Evolutionary conservation across 2,797 vertebrate species (phyloP), one percentile per base, ranked within the genome.

Genomic region (Alcedo atthis): DNA sequence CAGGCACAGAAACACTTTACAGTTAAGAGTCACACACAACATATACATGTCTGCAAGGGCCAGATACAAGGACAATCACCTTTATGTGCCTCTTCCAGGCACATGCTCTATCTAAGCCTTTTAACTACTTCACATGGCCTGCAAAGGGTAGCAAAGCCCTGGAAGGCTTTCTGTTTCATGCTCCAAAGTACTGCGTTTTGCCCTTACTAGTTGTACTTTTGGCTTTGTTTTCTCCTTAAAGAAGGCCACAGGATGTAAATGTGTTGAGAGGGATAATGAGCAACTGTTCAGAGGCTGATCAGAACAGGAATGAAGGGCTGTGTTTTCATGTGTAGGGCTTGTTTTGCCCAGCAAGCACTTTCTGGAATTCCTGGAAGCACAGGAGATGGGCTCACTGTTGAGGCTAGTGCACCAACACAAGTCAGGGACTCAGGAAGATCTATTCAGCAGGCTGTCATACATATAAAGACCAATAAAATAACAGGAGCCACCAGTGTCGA

Each of bases 361-460:
- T 61, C 49, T 48, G 42, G 48, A 86, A 80, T 53, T 93, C 84
- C 71, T 70, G 49, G 62, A 87, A 73, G 37, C 58, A 83, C 30
- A 55, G 77, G 42, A 89, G 77, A 71, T 26, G 74, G 53, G 48
- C 32, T 70, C 59, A 61, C 20, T 45, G 18, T 51, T 84, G 6
- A 76, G 28, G 9, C 43, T 58, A 57, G 45, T 8, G 49, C 15
- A 49, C 8, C 26, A 75, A 79, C 58, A 84, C 6, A 40, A 57
- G 13, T 63, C 15, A 92, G 58, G 35, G 33, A 49, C 49, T n/a
- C 12, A 3, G 43, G 67, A 76, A 70, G 28, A 61, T 49, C 74
- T 67, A 45, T 55, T 42, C 46, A 89, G 68, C 1, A 89, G 42
- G 13, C 22, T 77, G 48, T 57, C 63, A 63, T 6, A 76, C 15